Conservation (phyloP, 2,888 invertebrate species). For the Galerucella nymphaeae region DNA sequence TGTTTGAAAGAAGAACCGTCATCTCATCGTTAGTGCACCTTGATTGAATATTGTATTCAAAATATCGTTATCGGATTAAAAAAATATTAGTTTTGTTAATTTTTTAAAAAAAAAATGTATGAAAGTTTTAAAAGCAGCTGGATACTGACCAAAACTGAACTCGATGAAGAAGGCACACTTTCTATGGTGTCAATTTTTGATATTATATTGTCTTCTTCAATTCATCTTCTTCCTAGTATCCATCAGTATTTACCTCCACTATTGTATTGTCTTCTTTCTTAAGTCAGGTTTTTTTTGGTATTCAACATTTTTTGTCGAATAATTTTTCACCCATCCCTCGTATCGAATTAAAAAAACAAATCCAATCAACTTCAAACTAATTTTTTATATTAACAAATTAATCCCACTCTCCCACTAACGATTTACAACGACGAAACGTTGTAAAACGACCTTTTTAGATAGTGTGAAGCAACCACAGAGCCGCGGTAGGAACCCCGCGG, state of each 20-base stretch:
- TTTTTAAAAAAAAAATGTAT: no score
- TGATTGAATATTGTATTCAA: not conserved
- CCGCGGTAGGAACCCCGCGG: conserved; percentile 59
- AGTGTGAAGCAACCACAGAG: conserved; percentile 63
- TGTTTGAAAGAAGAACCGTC: conserved; percentile 10
- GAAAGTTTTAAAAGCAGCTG: no score
- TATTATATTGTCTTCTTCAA: no score
- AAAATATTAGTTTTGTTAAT: no score
- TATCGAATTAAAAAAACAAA: not conserved
- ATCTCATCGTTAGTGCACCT: not conserved
- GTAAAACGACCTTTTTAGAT: conserved; percentile 53
- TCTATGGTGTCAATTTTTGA: no score
- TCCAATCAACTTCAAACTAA: conserved; percentile 5
- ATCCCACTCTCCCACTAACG: conserved; percentile 11
- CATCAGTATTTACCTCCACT: no score
- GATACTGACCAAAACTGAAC: no score
- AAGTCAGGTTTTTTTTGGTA: no score
- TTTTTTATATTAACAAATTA: conserved; percentile 18
- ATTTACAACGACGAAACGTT: conserved; percentile 10
- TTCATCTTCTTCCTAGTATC: no score
- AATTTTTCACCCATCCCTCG: not conserved
- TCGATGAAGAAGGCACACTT: no score
- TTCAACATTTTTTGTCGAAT: no score
- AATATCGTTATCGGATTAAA: not conserved
- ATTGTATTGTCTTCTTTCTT: no score